Evolutionary conservation across 2,888 invertebrate genomes (phyloP).

Genomic region (Danaus chrysippus): DNA sequence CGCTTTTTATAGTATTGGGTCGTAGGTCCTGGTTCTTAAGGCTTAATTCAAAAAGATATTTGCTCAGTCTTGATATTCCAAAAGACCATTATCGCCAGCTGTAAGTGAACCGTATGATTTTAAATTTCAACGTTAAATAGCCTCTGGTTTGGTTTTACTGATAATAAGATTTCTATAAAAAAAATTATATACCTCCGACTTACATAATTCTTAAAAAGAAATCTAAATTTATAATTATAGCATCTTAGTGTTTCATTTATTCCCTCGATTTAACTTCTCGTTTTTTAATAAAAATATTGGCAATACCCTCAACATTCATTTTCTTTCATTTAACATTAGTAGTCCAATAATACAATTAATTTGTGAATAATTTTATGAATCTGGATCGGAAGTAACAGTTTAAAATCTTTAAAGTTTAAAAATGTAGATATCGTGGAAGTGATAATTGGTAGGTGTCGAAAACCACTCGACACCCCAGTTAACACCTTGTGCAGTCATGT

Average conservation of each 20-base stretch:
- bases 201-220: no score
- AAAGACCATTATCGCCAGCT: conserved; percentile 32
- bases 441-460: conserved; percentile 74
- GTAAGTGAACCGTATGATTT: conserved; percentile 31
- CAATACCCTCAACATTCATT: no score
- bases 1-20: conserved; percentile 26
- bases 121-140: conserved; percentile 25
- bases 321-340: no score
- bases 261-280: no score
- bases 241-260: no score
- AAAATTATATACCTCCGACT: no score
- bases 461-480: conserved; percentile 56
- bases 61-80: conserved; percentile 28
- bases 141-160: conserved; percentile 18
- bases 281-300: no score
- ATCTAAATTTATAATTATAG: no score
- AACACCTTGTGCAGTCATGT: conserved; percentile 59
- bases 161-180: not conserved
- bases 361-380: conserved; percentile 2
- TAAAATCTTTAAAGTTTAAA: conserved; percentile 45
- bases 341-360: not conserved
- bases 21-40: conserved; percentile 31
- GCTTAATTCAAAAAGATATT: conserved; percentile 31
- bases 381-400: conserved; percentile 53
- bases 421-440: conserved; percentile 58